Evolutionary conservation across 53 echinoderm and acorn worm species (phyloP), one percentile per base, ranked within the genome.

Genomic region (Holothuria leucospilota): DNA sequence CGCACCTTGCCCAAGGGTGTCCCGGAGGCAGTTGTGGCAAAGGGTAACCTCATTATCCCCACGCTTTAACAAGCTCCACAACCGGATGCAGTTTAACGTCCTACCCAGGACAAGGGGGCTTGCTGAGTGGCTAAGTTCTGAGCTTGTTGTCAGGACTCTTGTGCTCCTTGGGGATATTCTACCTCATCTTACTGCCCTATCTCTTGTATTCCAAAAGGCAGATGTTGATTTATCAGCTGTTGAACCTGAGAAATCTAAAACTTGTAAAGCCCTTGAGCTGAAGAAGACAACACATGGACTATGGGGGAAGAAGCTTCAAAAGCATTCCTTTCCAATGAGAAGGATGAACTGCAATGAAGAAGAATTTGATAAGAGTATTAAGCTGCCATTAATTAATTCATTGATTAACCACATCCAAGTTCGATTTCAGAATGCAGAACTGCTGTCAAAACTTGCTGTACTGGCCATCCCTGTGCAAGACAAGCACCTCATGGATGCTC

Each of bases 111-210:
- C 71, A 9, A 11, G 71, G 34, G 34, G 34, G 34, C 71, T 71
- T 71, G 71, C 71, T 8, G 39, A 71, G 71, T 71, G 71, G 71
- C 40, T 71, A 27, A 71, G 71, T 71, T 34, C 34, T 34, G 71
- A 71, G 20, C 71, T 71, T 28, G 71, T 71, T 71, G 71, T 71
- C 34, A 71, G 71, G 71, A 71, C 71, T 12, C 71, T 28, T 71
- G 71, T 71, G 40, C 40, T 71, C 71, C 20, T 71, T 0, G 71
- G 71, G 9, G 71, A 71, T 71, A 71, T 71, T 9, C 20, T 71
- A 39, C 20, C 71, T 71, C 34, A 65, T 28, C 65, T 65, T 16
- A 65, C 65, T 13, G 65, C 65, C 10, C 65, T 65, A 5, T 65
- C 65, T 11, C 65, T 65, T 26, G 34, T 28, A 9, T 29, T 71